Base-by-base conservation (phyloP, 2,888 invertebrate genomes). In the Dryococelus australis region DNA sequence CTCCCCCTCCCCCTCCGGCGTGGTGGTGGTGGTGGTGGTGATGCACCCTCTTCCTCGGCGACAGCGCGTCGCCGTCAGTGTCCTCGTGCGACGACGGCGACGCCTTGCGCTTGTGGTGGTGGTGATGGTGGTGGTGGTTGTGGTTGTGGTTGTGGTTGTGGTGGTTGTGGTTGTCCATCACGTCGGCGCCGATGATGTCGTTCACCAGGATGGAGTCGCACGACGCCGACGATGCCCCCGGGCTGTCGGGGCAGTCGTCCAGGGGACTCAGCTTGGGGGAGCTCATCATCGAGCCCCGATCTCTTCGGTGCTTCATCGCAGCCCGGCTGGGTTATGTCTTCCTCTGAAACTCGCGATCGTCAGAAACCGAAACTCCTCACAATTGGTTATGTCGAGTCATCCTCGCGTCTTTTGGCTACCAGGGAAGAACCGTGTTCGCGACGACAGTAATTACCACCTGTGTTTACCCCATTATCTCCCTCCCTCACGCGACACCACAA, bases 41-140 rank as follows among this genome's bases (percentile, higher is more conserved):
- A 35, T 92, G 90, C 87, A 92, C 91, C 35, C 92, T 91, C 87
- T 90, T 90, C 86, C 90, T 87, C 2, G 90, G 90, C 28, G 90
- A 89, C 86, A 90, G 87, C 91, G 91, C 90, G 92, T 92, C 86
- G 90, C 90, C 89, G 91, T 91, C 90, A 91, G 92, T 89, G 91
- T 91, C 90, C 92, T 90, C 90, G 27, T 88, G 89, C 13, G 88
- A 81, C 13, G 86, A 78, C 26, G 87, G 86, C 12, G 87, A 86
- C 6, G 86, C 26, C n/a, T 86, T 89, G 24, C 88, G 83, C 80
- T 88, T 89, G 87, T 86, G 85, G 4, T 80, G 79, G 87, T 35
- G 51, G 86, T 78, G 84, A 81, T 87, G 87, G 20, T 86, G 43
- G 13, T 83, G 20, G 24, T 53, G 51, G 20, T 65, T 8, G 65